These are phyloP conservation scores for Batillaria attramentaria DNA, from an alignment of 1,140 invertebrate genomes.

Conservation along the genomic window DNA sequence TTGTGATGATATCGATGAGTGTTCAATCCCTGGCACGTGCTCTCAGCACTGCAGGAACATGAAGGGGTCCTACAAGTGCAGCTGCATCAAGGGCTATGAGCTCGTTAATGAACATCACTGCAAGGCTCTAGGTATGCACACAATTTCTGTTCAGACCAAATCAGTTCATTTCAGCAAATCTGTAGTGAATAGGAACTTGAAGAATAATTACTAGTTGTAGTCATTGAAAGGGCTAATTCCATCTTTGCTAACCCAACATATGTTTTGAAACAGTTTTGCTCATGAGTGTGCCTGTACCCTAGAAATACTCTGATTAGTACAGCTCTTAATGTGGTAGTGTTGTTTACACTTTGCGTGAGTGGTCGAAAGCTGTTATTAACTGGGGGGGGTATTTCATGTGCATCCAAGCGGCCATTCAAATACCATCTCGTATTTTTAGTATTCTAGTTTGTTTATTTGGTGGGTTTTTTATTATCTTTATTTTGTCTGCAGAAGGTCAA, in stretches of 20 bases:
- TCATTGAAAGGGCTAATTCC: too few relatives aligned
- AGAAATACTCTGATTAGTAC: too few relatives aligned
- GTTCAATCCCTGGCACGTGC: constrained; percentile 85
- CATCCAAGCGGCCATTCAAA: neutral
- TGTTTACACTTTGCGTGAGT: too few relatives aligned
- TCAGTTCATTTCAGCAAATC: too few relatives aligned
- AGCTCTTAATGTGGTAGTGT: too few relatives aligned
- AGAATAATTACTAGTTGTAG: too few relatives aligned
- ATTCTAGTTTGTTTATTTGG: neutral
- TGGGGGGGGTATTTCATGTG: neutral
- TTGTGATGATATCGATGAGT: constrained; percentile 91
- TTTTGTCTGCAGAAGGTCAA: constrained; percentile 71
- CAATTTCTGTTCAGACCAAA: too few relatives aligned
- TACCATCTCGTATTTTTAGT: neutral
- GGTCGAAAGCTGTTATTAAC: neutral
- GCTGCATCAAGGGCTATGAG: constrained; percentile 88
- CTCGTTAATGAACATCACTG: constrained; percentile 85
- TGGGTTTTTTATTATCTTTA: constrained; percentile 82
- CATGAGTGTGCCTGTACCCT: too few relatives aligned
- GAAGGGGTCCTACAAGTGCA: constrained; percentile 93
- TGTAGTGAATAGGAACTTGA: too few relatives aligned
- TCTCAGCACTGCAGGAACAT: constrained; percentile 94
- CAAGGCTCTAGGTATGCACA: constrained; percentile 81
- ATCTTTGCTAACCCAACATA: too few relatives aligned
- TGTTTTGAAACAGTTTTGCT: too few relatives aligned